These are phyloP conservation scores for Vulpes ferrilata DNA, from an alignment of 2,113 vertebrate species.

Conservation along the genomic window DNA sequence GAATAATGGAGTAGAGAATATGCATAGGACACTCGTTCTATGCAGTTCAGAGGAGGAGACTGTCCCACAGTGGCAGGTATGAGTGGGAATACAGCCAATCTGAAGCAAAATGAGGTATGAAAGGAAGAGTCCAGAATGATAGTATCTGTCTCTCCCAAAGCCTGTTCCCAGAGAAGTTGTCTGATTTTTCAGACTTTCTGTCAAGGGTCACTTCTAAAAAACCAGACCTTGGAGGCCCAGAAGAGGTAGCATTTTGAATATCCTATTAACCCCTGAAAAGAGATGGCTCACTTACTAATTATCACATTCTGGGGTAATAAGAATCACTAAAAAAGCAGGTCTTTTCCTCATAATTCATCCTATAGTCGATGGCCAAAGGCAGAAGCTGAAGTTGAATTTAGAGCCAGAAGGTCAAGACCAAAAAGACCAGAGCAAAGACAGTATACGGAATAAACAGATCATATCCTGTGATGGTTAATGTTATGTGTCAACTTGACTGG, in stretches of 20 bases:
- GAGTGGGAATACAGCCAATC: background rate
- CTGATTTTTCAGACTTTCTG: background rate
- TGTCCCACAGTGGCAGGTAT: background rate
- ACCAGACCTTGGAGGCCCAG: background rate
- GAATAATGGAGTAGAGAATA: background rate
- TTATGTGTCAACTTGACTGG: background rate
- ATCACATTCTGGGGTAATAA: background rate
- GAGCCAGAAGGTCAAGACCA: background rate
- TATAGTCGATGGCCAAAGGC: background rate
- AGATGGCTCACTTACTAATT: background rate
- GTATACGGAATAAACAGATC: background rate
- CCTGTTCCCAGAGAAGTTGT: background rate
- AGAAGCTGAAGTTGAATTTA: background rate
- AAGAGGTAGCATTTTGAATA: background rate
- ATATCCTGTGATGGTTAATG: background rate
- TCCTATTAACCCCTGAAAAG: background rate
- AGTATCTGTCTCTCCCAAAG: background rate
- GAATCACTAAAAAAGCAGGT: slow-evolving; percentile 17
- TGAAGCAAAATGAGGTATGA: background rate
- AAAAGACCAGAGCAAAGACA: background rate
- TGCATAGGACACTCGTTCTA: background rate
- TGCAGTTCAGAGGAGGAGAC: background rate
- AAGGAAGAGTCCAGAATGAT: background rate
- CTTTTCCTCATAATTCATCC: background rate
- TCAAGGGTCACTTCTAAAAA: slow-evolving; percentile 1